Base-by-base conservation (phyloP, 2,888 invertebrate species). In the Eupeodes luniger region DNA sequence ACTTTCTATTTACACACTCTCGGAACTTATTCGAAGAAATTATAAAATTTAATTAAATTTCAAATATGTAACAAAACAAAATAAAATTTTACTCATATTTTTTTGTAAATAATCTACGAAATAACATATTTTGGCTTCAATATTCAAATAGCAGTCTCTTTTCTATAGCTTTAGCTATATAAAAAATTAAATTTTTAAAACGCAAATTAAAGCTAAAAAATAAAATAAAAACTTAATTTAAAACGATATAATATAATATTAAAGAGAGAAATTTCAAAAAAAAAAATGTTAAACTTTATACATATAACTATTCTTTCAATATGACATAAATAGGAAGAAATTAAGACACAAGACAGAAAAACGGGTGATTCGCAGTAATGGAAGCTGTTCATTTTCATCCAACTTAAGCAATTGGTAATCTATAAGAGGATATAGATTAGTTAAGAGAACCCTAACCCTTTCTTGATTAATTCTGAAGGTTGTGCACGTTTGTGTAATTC, bases 31-130 rank as follows among this genome's bases (percentile, higher is more conserved):
- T 62, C 47, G 14, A 72, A 9, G 57, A 51, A 59, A 51, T 67
- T 74, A 53, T 78, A 36, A 55, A 69, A 40, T 40, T 40, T 40
- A 62, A 59, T 57, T 61, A n/a, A 61, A 84, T 75, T 57, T 27
- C 10, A 75, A 57, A 67, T 80, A 77, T 83, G 12, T 59, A 64
- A 27, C 27, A 27, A 14, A 59, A 51, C 76, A 47, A 44, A 51
- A 51, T 3, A 49, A 27, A 55, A 36, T 53, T 12, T 64, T 44
- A 83, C 51, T 72, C 16, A 76, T 40, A 57, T 78, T 81, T 78
- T 69, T 82, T 62, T 86, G 85, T 81, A 86, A 67, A 86, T 86
- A 86, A 62, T 78, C 47, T 69, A 49, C 67, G 49, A 66, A 57
- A 40, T 67, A 16, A 76, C 55, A 53, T 64, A 67, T 81, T 69